These are phyloP conservation scores for Empidonax traillii DNA, from an alignment of 2,113 vertebrate genomes.

Conservation along the genomic window DNA sequence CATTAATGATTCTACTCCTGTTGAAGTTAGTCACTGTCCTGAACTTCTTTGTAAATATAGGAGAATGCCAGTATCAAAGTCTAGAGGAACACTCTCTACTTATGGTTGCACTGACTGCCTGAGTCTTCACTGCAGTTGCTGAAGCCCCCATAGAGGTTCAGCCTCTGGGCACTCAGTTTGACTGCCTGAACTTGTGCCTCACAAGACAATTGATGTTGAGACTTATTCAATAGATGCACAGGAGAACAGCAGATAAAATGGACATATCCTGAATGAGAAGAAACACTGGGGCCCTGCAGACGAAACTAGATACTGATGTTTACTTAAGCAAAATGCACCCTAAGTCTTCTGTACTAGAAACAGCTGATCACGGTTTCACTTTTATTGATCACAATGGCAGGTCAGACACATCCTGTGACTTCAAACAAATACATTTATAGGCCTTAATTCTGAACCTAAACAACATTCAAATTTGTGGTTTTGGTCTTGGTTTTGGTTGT, in stretches of 20 bases:
- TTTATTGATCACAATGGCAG: not conserved
- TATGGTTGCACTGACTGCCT: not conserved
- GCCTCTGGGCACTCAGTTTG: not conserved
- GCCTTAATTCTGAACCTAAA: not conserved
- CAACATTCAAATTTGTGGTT: not conserved
- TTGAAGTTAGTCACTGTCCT: not conserved
- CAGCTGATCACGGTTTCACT: rapidly evolving
- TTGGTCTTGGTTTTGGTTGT: not conserved
- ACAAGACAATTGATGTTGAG: not conserved
- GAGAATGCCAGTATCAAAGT: not conserved
- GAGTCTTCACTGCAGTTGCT: not conserved
- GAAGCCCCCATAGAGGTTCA: not conserved
- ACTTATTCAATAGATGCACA: not conserved
- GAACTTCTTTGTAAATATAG: not conserved
- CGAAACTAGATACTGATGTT: not conserved
- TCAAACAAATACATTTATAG: not conserved
- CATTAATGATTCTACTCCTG: not conserved
- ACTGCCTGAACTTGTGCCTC: not conserved
- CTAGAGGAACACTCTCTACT: not conserved
- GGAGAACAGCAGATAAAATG: not conserved
- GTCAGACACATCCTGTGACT: not conserved
- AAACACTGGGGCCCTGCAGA: not conserved
- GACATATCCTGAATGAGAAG: not conserved
- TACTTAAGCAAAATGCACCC: not conserved
- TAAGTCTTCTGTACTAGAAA: not conserved